Evolutionary conservation across 2,797 vertebrate species (phyloP).

Genomic region (Ptychadena robeensis): DNA sequence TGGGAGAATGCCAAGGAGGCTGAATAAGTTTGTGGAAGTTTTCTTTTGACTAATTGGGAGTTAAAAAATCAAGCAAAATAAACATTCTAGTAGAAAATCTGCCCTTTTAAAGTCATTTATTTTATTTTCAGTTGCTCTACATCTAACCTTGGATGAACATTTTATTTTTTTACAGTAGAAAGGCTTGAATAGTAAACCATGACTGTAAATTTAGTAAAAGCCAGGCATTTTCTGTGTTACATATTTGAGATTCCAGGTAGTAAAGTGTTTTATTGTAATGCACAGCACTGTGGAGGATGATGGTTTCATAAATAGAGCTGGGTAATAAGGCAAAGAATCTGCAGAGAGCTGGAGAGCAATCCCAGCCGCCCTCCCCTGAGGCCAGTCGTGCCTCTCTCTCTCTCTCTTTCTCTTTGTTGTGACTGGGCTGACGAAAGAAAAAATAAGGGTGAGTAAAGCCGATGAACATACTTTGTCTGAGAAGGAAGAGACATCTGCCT

Average conservation of each 20-base stretch:
- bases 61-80: too few relatives aligned
- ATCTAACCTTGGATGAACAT: too few relatives aligned
- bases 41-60: too few relatives aligned
- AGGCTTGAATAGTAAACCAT: background rate
- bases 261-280: slow-evolving; percentile 3
- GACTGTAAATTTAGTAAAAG: background rate
- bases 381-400: slow-evolving; percentile 4
- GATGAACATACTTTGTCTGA: slow-evolving; percentile 2
- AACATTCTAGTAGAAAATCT: too few relatives aligned
- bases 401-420: slow-evolving; percentile 27
- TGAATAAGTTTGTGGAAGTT: too few relatives aligned
- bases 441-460: slow-evolving; percentile 21
- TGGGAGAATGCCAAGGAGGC: too few relatives aligned
- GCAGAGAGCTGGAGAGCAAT: background rate
- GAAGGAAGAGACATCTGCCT: background rate
- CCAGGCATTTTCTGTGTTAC: background rate
- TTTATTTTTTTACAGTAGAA: too few relatives aligned
- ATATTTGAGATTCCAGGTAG: slow-evolving; percentile 9
- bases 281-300: background rate
- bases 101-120: too few relatives aligned
- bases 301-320: slow-evolving; percentile 15
- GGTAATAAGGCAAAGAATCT: slow-evolving; percentile 32
- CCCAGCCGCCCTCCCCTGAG: slow-evolving; percentile 26
- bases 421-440: slow-evolving; percentile 23
- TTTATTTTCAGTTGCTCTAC: too few relatives aligned